Conservation (phyloP, 2,797 vertebrate species). For the Galago senegalensis region DNA sequence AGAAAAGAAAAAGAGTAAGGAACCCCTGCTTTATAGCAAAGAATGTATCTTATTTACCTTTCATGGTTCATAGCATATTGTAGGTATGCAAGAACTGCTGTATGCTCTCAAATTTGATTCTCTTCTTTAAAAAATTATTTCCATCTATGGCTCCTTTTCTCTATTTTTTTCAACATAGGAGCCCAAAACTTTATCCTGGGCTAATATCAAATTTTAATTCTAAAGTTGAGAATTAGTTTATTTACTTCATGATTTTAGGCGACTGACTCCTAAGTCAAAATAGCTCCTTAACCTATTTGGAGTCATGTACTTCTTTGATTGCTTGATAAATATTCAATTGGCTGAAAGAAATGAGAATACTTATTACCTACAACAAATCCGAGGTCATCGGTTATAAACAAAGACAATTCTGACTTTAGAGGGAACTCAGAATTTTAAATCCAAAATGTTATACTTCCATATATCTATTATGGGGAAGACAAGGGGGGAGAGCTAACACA, state of each 20-base stretch:
- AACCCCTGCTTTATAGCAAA: neutral
- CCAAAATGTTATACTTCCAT: neutral
- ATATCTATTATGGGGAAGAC: neutral
- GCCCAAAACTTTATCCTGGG: neutral
- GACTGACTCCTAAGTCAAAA: constrained; percentile 28
- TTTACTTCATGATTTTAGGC: constrained; percentile 28
- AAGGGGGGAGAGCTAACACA: neutral
- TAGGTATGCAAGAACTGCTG: neutral
- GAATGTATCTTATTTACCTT: neutral
- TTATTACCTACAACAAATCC: constrained; percentile 31
- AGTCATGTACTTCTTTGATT: constrained; percentile 18
- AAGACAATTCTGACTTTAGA: constrained; percentile 18
- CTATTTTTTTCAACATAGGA: neutral
- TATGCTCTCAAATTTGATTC: neutral
- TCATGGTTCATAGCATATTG: neutral
- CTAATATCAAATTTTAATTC: neutral
- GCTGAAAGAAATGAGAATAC: constrained; percentile 62
- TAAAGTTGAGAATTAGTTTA: constrained; percentile 40
- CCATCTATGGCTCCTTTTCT: neutral
- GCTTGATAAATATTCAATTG: neutral
- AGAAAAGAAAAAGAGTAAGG: neutral
- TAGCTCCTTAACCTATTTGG: neutral
- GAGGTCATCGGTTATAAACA: neutral
- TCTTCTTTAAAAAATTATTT: constrained; percentile 20
- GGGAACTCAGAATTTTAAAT: constrained; percentile 51